Base-by-base conservation (phyloP, 2,888 invertebrate species). In the Calliphora vomitoria region DNA sequence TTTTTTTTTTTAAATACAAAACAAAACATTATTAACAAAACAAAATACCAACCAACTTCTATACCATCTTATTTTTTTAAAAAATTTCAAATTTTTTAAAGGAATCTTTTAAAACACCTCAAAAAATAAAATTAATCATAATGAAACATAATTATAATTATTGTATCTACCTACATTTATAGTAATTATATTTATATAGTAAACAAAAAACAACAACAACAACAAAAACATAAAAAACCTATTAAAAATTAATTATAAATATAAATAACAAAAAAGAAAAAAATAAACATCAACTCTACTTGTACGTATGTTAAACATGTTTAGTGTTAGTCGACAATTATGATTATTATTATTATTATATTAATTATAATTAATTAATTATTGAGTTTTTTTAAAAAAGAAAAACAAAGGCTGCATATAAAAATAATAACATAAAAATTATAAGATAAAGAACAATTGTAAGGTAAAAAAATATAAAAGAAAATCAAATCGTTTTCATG, bases 241-340 rank as follows among this genome's bases (percentile, higher is more conserved):
- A 85, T 85, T 71, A 78, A 74, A 81, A 76, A 64, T 87, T 86
- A 86, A 87, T 80, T 84, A 81, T 83, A 87, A 87, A 60, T 80
- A 81, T 66, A 71, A 81, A 78, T 11, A 62, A 66, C 60, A 31
- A 71, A 55, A 62, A 50, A 55, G n/a, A 18, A 68, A 80, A 78
- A 62, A 79, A 71, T 13, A 38, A 68, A 82, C 71, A 81, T 68
- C 78, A 79, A 75, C 58, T 81, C 66, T 87, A 86, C 64, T 86
- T 83, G 86, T 86, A 86, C 86, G 86, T 86, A 87, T 87, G 87
- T 87, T 87, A 87, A 87, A 87, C 87, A 87, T 87, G 87, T 87
- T 87, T 87, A 87, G 87, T 87, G 76, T 87, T 87, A 87, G 87
- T 84, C 83, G 69, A 84, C 66, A 81, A 84, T 84, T 83, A 84